Evolutionary conservation across 2,113 vertebrate genomes (phyloP).

Genomic region (Panthera leo): DNA sequence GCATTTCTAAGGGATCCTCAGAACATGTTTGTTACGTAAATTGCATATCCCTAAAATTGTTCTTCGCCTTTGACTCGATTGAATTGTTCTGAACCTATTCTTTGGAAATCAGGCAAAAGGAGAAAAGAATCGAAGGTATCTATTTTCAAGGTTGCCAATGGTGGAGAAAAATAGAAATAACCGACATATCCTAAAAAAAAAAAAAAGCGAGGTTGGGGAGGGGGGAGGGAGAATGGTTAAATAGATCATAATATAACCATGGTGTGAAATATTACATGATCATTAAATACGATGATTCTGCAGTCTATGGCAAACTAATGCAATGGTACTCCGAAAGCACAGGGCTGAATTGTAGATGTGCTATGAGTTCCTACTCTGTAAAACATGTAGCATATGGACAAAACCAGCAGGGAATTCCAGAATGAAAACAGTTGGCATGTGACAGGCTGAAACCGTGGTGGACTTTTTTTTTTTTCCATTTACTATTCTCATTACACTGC

Average conservation of each 20-base stretch:
- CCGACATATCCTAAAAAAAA: neutral
- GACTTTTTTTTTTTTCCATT: neutral
- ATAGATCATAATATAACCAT: neutral
- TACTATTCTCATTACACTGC: neutral
- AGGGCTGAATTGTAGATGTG: neutral
- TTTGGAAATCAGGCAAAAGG: neutral
- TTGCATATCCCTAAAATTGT: neutral
- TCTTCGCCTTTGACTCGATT: neutral
- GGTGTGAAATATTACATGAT: neutral
- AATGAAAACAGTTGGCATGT: neutral
- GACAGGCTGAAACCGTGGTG: neutral
- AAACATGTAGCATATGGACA: neutral
- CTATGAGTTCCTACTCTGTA: neutral
- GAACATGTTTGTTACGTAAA: neutral
- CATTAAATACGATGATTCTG: neutral
- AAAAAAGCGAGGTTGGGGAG: neutral
- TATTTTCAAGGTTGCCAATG: neutral
- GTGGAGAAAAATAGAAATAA: slow-evolving; percentile 20
- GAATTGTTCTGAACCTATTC: neutral
- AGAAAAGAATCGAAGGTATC: neutral
- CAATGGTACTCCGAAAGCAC: neutral
- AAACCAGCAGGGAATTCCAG: neutral
- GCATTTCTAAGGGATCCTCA: neutral
- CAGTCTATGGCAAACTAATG: neutral
- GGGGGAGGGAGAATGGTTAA: neutral